Conservation (phyloP, 1,140 invertebrate species). For the Melipona quadrifasciata region DNA sequence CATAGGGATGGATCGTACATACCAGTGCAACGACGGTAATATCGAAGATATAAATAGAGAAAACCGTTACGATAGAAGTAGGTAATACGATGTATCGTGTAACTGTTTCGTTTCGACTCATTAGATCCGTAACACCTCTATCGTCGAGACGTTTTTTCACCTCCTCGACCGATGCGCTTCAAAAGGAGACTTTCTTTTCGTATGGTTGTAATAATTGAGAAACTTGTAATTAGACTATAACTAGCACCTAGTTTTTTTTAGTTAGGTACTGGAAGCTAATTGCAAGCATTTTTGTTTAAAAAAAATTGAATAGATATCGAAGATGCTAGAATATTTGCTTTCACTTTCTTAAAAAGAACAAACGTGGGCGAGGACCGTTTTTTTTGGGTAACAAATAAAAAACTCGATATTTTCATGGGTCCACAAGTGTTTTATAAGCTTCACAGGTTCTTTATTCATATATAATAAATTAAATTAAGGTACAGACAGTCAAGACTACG, state of each 20-base stretch:
- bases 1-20: slow-evolving; percentile 58
- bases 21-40: slow-evolving; percentile 45
- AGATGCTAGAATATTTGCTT: too few species aligned
- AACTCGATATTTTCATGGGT: not conserved
- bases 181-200: not conserved
- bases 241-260: too few species aligned
- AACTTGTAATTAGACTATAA: not conserved
- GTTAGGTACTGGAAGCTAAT: too few species aligned
- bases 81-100: slow-evolving; percentile 30
- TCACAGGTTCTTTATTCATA: slow-evolving; percentile 1
- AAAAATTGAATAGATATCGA: too few species aligned
- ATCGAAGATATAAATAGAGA: slow-evolving; percentile 65
- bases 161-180: not conserved
- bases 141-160: not conserved
- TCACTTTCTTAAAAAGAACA: too few species aligned
- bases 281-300: too few species aligned
- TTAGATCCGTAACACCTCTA: not conserved
- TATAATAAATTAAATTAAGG: not conserved
- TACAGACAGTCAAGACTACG: not conserved
- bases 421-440: not conserved
- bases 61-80: slow-evolving; percentile 44
- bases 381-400: not conserved
- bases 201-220: not conserved
- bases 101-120: slow-evolving; percentile 21
- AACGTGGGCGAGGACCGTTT: too few species aligned